Conservation (phyloP, 1,140 invertebrate species). For the Chrysoperla carnea region DNA sequence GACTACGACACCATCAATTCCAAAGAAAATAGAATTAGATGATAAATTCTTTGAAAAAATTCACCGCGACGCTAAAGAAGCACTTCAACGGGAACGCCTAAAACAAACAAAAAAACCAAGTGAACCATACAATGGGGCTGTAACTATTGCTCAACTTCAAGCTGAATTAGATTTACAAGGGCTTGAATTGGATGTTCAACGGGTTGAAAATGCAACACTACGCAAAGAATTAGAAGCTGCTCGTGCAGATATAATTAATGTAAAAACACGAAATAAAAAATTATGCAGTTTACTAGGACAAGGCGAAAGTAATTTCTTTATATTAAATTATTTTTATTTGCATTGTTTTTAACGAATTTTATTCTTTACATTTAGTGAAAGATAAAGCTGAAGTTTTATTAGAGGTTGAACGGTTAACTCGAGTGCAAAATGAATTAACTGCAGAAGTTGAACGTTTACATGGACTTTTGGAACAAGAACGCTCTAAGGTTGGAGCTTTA, state of each 20-base stretch:
- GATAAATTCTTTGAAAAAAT: background rate
- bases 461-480: slow-evolving; percentile 59
- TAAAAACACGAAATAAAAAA: slow-evolving; percentile 61
- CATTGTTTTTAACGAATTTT: slow-evolving; percentile 1
- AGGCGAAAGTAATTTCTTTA: slow-evolving; percentile 49
- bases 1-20: no score
- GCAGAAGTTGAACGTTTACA: slow-evolving; percentile 46
- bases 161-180: slow-evolving; percentile 47
- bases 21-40: background rate
- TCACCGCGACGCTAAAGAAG: background rate
- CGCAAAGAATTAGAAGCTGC: slow-evolving; percentile 38
- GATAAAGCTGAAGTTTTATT: slow-evolving; percentile 59
- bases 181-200: slow-evolving; percentile 43
- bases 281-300: slow-evolving; percentile 57
- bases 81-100: background rate
- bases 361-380: slow-evolving; percentile 33
- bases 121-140: slow-evolving; percentile 29
- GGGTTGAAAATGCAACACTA: slow-evolving; percentile 40
- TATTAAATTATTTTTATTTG: slow-evolving; percentile 2
- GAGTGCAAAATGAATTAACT: slow-evolving; percentile 54
- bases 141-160: slow-evolving; percentile 35
- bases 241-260: slow-evolving; percentile 47
- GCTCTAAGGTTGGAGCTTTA: slow-evolving; percentile 47
- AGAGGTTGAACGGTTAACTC: slow-evolving; percentile 51
- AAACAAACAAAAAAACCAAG: slow-evolving; percentile 14